Evolutionary conservation across 2,888 invertebrate genomes (phyloP), one percentile per base, ranked within the genome.

Genomic region (Malacosoma neustria): DNA sequence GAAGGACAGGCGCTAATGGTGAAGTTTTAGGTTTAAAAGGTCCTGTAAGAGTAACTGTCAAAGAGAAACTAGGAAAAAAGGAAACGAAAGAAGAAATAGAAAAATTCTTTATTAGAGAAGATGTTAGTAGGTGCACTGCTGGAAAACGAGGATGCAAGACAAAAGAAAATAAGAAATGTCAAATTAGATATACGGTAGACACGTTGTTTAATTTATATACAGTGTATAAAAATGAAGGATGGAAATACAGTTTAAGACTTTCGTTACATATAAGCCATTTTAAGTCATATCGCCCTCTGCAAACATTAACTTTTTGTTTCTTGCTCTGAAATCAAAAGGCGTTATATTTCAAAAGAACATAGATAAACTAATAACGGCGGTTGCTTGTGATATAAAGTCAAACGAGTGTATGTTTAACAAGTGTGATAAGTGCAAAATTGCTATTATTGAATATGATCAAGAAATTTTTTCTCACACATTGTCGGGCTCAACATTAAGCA

Each of bases 231-330:
- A 11, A 32, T n/a, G 35, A 45, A 40, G 42, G 42, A 9, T 42
- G 45, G 15, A 40, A 36, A 31, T 38, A 33, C 15, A 33, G 40
- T 14, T 40, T 45, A 37, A 40, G 12, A 45, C 45, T 7, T 45
- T 45, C 35, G 38, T 32, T 35, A 42, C 33, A 37, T 40, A 42
- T 35, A 42, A 39, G 33, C 41, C 41, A 11, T 41, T 39, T 39
- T 42, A 37, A 31, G 36, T 15, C 15, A 15, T 15, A 15, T 15
- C 15, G 15, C 41, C 42, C 32, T 29, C 14, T 29, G 29, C 29
- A 6, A 32, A 34, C 40, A 42, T 36, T 38, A 34, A 44, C 13
- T 34, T 38, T 29, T 13, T 38, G 29, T 43, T 43, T 37, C 14
- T 29, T 42, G 37, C 36, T 38, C 31, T 15, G 29, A 41, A 41